A percentile compares a stretch with the other conserved stretches of the same genome.
Evolutionary conservation across 1,140 invertebrate species (phyloP).

Genomic region (Melanaphis sacchari): DNA sequence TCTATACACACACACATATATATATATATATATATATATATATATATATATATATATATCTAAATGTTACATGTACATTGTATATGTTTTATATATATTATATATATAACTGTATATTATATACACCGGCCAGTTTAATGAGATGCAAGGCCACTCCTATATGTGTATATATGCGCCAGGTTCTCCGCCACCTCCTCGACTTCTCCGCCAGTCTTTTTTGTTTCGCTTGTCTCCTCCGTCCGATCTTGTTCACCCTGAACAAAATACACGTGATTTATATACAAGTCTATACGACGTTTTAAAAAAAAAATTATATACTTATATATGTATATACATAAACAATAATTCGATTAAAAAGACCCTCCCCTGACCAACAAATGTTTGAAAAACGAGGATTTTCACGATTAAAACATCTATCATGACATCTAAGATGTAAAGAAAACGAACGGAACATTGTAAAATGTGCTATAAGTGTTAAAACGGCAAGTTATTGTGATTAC

Average conservation of each 20-base stretch:
- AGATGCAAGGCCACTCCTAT: slow-evolving; percentile 58
- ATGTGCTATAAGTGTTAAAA: not conserved
- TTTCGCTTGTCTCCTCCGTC: slow-evolving; percentile 57
- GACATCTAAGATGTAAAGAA: not conserved
- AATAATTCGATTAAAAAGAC: slow-evolving; percentile 54
- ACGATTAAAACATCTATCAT: not conserved
- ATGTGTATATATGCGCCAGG: slow-evolving; percentile 49
- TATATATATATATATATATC: not conserved
- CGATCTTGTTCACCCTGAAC: slow-evolving; percentile 58
- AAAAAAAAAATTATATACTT: slow-evolving; percentile 45
- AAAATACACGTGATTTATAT: slow-evolving; percentile 57
- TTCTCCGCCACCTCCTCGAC: slow-evolving; percentile 10
- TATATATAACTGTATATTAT: slow-evolving; percentile 31
- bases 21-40: too few relatives aligned
- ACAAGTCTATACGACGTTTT: slow-evolving; percentile 52
- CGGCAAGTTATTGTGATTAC: not conserved
- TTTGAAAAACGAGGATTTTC: slow-evolving; percentile 24
- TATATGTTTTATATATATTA: not conserved
- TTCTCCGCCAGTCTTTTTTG: slow-evolving; percentile 36
- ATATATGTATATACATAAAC: slow-evolving; percentile 41
- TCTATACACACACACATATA: slow-evolving; percentile 32
- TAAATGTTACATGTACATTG: slow-evolving; percentile 26
- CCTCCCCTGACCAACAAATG: slow-evolving; percentile 40
- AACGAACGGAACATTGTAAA: not conserved
- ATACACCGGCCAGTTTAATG: slow-evolving; percentile 49